These are phyloP conservation scores for Pollachius pollachius DNA, from an alignment of 2,113 vertebrate genomes.

Conservation along the genomic window DNA sequence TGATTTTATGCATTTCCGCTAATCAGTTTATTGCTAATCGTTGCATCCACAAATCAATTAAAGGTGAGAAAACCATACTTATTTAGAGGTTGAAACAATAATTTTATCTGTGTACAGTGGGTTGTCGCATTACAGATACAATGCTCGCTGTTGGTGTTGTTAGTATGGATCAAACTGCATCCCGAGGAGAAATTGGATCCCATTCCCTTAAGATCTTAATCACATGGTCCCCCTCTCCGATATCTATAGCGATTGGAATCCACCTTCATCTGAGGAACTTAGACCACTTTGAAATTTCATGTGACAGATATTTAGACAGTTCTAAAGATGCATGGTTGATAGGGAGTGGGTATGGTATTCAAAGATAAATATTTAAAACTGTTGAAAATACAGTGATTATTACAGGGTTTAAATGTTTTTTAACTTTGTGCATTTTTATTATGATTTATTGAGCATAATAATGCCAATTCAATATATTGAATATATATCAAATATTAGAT, in stretches of 20 bases:
- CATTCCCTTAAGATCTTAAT: slow-evolving; percentile 36
- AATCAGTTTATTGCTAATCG: no score
- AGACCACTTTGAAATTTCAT: slow-evolving; percentile 39
- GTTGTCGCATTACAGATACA: slow-evolving; percentile 3
- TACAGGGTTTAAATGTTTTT: neutral
- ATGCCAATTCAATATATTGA: no score
- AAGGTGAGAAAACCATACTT: no score
- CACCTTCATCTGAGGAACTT: slow-evolving; percentile 45
- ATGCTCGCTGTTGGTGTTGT: slow-evolving; percentile 37
- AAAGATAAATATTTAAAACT: slow-evolving; percentile 27
- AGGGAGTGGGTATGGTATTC: slow-evolving; percentile 5
- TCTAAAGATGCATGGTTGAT: slow-evolving; percentile 28
- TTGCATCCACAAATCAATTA: no score
- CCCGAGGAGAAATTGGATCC: slow-evolving; percentile 60
- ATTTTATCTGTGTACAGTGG: neutral
- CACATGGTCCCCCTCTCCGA: slow-evolving; percentile 41
- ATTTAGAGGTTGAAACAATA: no score
- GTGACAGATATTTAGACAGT: slow-evolving; percentile 36
- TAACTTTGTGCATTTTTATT: neutral
- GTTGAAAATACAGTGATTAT: slow-evolving; percentile 5
- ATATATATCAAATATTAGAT: neutral
- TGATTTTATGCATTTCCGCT: no score
- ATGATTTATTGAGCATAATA: no score
- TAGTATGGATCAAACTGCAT: slow-evolving; percentile 43
- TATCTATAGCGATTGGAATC: slow-evolving; percentile 32